Evolutionary conservation across 1,140 invertebrate genomes (phyloP).

Genomic region (Caligus rogercresseyi): DNA sequence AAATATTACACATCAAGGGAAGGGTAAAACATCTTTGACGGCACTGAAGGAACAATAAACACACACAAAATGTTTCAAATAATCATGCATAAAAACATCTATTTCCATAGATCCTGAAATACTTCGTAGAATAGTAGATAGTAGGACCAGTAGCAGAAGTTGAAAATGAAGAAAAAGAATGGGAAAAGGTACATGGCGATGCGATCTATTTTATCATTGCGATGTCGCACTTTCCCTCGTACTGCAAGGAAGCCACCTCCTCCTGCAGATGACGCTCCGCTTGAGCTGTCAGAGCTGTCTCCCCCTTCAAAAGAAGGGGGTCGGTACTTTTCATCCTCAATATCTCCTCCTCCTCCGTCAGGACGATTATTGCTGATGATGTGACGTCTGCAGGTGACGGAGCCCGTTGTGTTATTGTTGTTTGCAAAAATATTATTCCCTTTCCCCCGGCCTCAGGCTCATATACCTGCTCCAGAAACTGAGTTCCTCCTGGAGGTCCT

Average conservation of each 20-base stretch:
- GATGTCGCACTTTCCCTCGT: neutral
- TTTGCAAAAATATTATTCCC: neutral
- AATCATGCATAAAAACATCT: no score
- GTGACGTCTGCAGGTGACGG: neutral
- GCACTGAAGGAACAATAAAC: no score
- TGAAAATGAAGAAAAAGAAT: slow-evolving; percentile 14
- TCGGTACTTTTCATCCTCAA: neutral
- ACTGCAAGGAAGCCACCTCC: neutral
- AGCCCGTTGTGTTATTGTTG: neutral
- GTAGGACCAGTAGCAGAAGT: slow-evolving; percentile 19
- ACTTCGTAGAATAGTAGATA: slow-evolving; percentile 8
- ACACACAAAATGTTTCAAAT: no score
- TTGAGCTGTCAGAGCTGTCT: neutral
- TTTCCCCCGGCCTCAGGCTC: neutral
- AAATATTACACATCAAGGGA: no score
- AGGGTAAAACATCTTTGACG: no score
- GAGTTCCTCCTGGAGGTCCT: neutral
- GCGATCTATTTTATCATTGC: slow-evolving; percentile 10
- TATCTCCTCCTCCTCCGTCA: neutral
- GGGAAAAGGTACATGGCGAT: slow-evolving; percentile 19
- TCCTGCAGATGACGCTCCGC: neutral
- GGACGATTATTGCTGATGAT: neutral
- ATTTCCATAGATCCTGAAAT: slow-evolving; percentile 14
- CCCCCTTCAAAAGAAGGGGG: neutral
- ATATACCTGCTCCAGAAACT: neutral